A percentile compares a stretch with the other conserved stretches of the same genome.
phyloP scores from a whole-genome alignment of 2,113 vertebrate species.

The Dipodomys spectabilis region DNA sequence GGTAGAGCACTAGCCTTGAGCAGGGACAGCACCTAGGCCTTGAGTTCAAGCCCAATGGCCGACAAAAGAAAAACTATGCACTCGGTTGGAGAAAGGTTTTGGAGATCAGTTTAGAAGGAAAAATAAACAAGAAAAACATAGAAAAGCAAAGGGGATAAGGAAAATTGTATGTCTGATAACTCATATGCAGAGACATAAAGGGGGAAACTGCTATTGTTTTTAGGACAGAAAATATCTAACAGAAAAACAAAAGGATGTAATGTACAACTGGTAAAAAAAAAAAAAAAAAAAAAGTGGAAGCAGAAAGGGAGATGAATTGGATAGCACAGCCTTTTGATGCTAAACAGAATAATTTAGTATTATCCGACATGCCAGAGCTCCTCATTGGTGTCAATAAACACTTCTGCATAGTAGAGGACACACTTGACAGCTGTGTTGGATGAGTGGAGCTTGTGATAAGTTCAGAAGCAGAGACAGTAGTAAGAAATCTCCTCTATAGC shows the following conservation, averaged over 20 bases:
- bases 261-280: neutral
- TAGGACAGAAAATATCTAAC: neutral
- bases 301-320: neutral
- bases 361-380: neutral
- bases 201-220: neutral
- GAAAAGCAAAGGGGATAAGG: neutral
- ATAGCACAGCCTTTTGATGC: neutral
- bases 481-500: neutral
- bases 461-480: neutral
- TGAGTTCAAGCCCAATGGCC: too few relatives aligned
- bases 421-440: neutral
- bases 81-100: slow-evolving; percentile 7
- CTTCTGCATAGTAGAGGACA: neutral
- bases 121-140: neutral
- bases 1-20: too few relatives aligned
- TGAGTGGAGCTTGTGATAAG: neutral
- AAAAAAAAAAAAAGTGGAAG: neutral
- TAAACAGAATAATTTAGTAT: neutral
- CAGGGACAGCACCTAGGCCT: too few relatives aligned
- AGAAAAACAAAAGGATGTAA: neutral
- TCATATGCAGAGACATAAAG: neutral
- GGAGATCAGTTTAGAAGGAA: neutral
- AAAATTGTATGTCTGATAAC: neutral
- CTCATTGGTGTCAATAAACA: neutral
- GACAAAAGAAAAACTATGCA: neutral